phyloP scores from a whole-genome alignment of 2,888 invertebrate genomes.

The Pomacea canaliculata region DNA sequence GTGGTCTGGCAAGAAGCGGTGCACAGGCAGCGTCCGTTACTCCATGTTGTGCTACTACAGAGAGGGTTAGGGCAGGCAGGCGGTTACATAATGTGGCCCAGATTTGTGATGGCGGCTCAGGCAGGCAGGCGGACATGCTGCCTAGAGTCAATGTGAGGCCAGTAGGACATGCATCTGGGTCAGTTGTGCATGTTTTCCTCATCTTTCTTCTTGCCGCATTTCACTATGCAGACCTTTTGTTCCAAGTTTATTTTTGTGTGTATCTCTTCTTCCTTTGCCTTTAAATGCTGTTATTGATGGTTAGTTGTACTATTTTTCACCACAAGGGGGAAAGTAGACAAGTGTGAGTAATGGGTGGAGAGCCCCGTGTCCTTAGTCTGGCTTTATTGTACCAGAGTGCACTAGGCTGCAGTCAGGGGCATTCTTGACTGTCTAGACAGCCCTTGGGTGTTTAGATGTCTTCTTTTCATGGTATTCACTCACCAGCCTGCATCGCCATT shows the following conservation, averaged over 20 bases:
- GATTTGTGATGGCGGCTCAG: conserved; percentile 16
- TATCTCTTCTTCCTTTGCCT: neutral
- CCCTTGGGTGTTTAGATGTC: neutral
- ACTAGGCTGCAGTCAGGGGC: neutral
- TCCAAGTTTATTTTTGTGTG: neutral
- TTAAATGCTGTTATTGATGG: neutral
- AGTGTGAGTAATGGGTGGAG: too few relatives aligned
- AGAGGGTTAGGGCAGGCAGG: conserved; percentile 5
- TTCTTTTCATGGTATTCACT: neutral
- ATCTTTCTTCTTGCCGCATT: neutral
- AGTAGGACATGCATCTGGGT: conserved; percentile 14
- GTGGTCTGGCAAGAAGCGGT: neutral
- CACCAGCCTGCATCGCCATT: neutral
- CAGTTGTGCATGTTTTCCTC: conserved; percentile 7
- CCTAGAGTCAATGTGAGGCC: conserved; percentile 14
- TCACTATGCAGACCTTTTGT: neutral
- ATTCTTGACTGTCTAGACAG: conserved; percentile 6
- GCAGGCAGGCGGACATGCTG: conserved; percentile 10
- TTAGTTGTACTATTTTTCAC: neutral
- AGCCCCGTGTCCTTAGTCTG: too few relatives aligned
- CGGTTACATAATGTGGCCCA: conserved; percentile 24
- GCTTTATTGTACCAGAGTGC: too few relatives aligned
- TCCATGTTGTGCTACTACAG: conserved; percentile 1
- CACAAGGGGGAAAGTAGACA: too few relatives aligned
- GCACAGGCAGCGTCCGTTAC: neutral